Base-by-base conservation (phyloP, 1,140 invertebrate species). In the Neodiprion pinetum region DNA sequence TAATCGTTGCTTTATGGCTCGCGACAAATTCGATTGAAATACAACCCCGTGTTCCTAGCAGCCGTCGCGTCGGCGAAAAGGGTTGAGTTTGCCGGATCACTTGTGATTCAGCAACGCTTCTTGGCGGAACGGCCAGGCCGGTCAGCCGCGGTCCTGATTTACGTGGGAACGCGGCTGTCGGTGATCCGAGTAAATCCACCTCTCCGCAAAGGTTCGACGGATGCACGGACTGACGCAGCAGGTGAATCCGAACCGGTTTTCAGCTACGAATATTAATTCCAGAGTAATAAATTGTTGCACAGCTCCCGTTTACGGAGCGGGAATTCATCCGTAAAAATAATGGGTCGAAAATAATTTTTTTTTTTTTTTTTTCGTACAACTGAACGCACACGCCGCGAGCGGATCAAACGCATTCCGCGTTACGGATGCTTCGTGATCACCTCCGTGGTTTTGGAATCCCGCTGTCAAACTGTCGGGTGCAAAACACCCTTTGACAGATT, bases 11-110 rank as follows among this genome's bases (percentile, higher is more conserved):
- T 61, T 61, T 61, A 61, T 12, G n/a, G 53, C 53, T 61, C 9
- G 53, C 53, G 53, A 61, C 53, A 61, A 17, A 61, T 61, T 61
- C 53, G 53, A 61, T 61, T 61, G n/a, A 61, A 61, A 61, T 61
- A 61, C n/a, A 9, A 12, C 11, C 28, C 28, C 28, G 5, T 40
- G 28, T 40, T 40, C 28, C 28, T 40, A 40, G 28, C 53, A 9
- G 11, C 9, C 53, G 11, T 17, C 53, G n/a, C 7, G 53, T 61
- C 53, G n/a, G 9, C 53, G 53, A 17, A 61, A 61, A 61, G n/a
- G 53, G 53, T 61, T 61, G 28, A 40, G 3, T 61, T 17, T 17
- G 4, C n/a, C 53, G 28, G 53, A 61, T 61, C 53, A 61, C 53
- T 61, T 61, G 11, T 61, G n/a, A 61, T 61, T 61, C 53, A 17